These are phyloP conservation scores for Corythaeola cristata DNA, from an alignment of 2,113 vertebrate species.

Conservation along the genomic window DNA sequence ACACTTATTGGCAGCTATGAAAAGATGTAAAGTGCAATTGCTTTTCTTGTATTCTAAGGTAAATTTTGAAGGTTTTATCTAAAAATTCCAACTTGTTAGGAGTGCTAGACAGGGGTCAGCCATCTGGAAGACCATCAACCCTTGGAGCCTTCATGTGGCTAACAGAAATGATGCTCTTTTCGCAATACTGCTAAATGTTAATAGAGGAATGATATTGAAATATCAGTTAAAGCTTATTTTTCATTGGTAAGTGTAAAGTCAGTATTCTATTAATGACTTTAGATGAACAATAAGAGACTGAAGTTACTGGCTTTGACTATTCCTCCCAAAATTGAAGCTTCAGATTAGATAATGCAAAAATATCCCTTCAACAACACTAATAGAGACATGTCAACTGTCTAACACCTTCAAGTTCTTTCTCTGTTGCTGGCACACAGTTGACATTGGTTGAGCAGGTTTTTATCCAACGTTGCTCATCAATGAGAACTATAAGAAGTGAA, in stretches of 20 bases:
- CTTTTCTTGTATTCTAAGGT: neutral
- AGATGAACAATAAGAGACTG: neutral
- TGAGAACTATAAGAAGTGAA: neutral
- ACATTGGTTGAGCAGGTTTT: neutral
- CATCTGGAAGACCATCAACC: neutral
- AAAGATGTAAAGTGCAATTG: neutral
- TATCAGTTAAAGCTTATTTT: neutral
- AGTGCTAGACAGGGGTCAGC: neutral
- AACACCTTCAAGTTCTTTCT: neutral
- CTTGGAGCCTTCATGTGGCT: neutral
- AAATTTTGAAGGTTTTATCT: neutral
- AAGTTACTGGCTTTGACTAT: neutral
- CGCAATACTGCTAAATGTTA: neutral
- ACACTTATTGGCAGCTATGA: neutral
- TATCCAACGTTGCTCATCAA: neutral
- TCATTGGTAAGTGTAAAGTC: neutral
- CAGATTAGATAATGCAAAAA: neutral
- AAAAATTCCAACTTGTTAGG: neutral
- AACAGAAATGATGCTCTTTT: neutral
- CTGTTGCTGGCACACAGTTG: neutral
- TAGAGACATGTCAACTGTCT: neutral
- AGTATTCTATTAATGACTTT: neutral
- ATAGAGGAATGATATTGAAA: neutral
- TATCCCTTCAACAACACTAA: neutral
- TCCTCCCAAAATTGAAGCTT: neutral